Percentiles rank a stretch among this genome's conserved stretches.
Evolutionary conservation across 2,113 vertebrate genomes (phyloP).

Genomic region (Asarcornis scutulata): DNA sequence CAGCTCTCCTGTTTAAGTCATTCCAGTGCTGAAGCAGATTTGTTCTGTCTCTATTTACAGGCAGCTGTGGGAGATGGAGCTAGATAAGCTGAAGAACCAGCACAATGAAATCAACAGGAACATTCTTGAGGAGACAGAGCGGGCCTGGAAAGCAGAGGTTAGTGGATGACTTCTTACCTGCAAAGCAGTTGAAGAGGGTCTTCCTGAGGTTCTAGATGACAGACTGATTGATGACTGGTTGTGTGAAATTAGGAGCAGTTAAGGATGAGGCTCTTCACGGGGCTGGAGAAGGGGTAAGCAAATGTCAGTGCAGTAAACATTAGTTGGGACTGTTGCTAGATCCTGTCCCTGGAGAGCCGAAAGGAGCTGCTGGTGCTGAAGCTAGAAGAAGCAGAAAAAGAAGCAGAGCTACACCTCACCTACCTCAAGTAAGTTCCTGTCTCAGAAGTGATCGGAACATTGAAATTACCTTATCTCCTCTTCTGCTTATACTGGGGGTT

Average conservation of each 20-base stretch:
- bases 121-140: conserved; percentile 79
- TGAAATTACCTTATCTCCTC: background rate
- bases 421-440: conserved; percentile 76
- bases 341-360: conserved; percentile 85
- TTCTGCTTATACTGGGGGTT: rapidly evolving
- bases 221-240: rapidly evolving
- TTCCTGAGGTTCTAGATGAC: rapidly evolving
- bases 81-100: conserved; percentile 81
- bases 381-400: conserved; percentile 85
- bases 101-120: conserved; percentile 81
- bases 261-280: background rate
- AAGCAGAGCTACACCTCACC: conserved; percentile 87
- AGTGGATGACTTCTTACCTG: background rate
- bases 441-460: too few species aligned
- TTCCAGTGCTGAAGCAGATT: rapidly evolving
- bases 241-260: background rate
- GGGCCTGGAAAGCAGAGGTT: conserved; percentile 83
- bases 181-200: rapidly evolving
- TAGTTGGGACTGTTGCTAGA: conserved; percentile 50
- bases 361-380: conserved; percentile 83
- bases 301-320: rapidly evolving
- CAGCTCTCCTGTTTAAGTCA: background rate
- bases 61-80: conserved; percentile 83
- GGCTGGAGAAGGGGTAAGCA: too few species aligned
- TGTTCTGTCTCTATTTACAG: conserved; percentile 45